Percentiles rank a stretch among this genome's conserved stretches.
Conservation (phyloP, 2,113 vertebrate genomes). For the Polypterus bichir region DNA sequence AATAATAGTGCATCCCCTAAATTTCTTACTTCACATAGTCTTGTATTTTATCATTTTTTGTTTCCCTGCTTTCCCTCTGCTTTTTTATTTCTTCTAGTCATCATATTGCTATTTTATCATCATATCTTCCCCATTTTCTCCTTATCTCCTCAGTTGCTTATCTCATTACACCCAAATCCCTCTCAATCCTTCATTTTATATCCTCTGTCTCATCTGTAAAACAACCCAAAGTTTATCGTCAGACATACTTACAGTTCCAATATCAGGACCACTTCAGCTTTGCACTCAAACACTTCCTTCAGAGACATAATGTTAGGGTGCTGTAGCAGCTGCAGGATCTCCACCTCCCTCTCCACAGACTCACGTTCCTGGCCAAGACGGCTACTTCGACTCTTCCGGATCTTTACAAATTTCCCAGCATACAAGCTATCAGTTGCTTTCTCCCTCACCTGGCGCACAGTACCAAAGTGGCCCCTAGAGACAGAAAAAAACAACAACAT, state of each 20-base stretch:
- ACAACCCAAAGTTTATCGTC: not conserved
- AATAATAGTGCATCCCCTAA: not conserved
- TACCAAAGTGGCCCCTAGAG: constrained; percentile 54
- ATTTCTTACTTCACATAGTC: not conserved
- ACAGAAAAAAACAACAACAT: not conserved
- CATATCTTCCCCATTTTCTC: not conserved
- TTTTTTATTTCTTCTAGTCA: not conserved
- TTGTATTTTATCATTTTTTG: not conserved
- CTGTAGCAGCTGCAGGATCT: constrained; percentile 44
- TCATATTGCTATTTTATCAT: not conserved
- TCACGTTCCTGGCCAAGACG: constrained; percentile 35
- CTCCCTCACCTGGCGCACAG: constrained; percentile 46
- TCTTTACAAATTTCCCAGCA: constrained; percentile 55
- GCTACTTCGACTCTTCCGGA: constrained; percentile 33
- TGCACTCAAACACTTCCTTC: constrained; percentile 53
- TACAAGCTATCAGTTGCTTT: constrained; percentile 31
- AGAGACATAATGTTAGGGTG: constrained; percentile 54
- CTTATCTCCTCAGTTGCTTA: not conserved
- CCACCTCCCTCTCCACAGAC: constrained; percentile 48
- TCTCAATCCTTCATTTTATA: not conserved
- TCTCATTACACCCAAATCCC: not conserved
- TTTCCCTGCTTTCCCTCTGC: not conserved
- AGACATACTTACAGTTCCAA: constrained; percentile 56
- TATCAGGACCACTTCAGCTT: constrained; percentile 53
- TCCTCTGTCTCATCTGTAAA: not conserved